Conservation (phyloP, 2,888 invertebrate species). For the Craniophora ligustri region DNA sequence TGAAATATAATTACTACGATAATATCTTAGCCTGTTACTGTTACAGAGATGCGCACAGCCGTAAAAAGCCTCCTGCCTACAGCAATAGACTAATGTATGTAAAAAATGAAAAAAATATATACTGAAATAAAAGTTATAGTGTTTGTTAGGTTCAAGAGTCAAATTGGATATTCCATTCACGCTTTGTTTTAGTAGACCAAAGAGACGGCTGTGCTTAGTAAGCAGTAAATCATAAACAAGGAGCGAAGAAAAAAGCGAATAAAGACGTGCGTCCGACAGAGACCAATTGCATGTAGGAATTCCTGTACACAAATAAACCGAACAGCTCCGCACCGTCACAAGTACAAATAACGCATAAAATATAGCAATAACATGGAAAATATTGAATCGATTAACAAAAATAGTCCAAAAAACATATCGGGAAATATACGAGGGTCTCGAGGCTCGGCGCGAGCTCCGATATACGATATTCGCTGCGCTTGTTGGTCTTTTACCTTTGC, state of each 20-base stretch:
- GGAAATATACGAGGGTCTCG: conserved; percentile 28
- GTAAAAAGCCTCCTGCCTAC: too few relatives aligned
- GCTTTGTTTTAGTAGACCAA: not conserved
- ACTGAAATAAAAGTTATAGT: too few relatives aligned
- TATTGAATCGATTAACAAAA: conserved; percentile 52
- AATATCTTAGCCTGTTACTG: too few relatives aligned
- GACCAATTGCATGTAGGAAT: conserved; percentile 47
- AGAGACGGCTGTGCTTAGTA: conserved; percentile 1
- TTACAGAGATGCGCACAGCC: too few relatives aligned
- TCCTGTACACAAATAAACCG: conserved; percentile 43
- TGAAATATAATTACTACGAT: too few relatives aligned
- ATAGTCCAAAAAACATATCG: conserved; percentile 28
- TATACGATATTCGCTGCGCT: conserved; percentile 18
- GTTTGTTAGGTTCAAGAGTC: too few relatives aligned
- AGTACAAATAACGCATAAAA: conserved; percentile 45
- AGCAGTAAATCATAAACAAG: conserved; percentile 27
- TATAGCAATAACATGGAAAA: conserved; percentile 50
- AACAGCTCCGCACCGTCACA: conserved; percentile 13
- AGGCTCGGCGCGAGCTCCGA: conserved; percentile 23
- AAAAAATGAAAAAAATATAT: too few relatives aligned
- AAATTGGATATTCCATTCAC: too few relatives aligned
- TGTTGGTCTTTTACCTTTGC: conserved; percentile 9
- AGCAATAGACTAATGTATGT: too few relatives aligned
- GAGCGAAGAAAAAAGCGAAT: conserved; percentile 14
- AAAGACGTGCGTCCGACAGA: conserved; percentile 14